Evolutionary conservation across 64 coral and sea anemone species (phyloP).

Genomic region (Stylophora pistillata): DNA sequence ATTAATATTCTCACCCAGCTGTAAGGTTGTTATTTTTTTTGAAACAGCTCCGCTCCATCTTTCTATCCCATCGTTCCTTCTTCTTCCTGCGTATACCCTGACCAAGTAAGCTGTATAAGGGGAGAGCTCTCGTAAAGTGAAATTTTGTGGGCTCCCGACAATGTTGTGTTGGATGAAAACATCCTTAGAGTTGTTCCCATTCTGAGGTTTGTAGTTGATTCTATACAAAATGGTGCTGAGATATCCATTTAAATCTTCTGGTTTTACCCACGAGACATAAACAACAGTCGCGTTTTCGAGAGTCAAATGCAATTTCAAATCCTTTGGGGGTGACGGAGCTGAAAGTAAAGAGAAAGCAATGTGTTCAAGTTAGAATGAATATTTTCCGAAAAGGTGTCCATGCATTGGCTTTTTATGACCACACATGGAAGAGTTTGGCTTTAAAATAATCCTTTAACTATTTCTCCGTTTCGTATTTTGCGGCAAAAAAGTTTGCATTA

Average conservation of each 20-base stretch:
- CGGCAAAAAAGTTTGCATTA: too few species aligned
- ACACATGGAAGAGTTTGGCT: too few species aligned
- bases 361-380: too few species aligned
- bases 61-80: conserved; percentile 32
- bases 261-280: conserved; percentile 30
- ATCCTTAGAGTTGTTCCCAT: conserved; percentile 25
- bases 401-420: too few species aligned
- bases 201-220: conserved; percentile 22
- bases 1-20: conserved; percentile 26
- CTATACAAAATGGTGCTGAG: conserved; percentile 28
- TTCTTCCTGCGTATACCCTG: conserved; percentile 38
- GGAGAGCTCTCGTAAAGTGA: conserved; percentile 15
- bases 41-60: conserved; percentile 2
- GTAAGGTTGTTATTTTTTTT: conserved; percentile 33
- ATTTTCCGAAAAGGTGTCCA: too few species aligned
- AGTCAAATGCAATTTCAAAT: not conserved
- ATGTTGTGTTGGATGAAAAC: conserved; percentile 10
- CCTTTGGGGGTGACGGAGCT: conserved; percentile 39
- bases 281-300: conserved; percentile 28
- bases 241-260: conserved; percentile 41
- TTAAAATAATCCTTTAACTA: too few species aligned
- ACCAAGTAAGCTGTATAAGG: conserved; percentile 32
- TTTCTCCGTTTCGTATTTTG: too few species aligned
- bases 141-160: not conserved
- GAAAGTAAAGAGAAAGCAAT: not conserved